A percentile compares a stretch with the other conserved stretches of the same genome.
phyloP scores from a whole-genome alignment of 2,797 vertebrate species.

The Carapus acus region DNA sequence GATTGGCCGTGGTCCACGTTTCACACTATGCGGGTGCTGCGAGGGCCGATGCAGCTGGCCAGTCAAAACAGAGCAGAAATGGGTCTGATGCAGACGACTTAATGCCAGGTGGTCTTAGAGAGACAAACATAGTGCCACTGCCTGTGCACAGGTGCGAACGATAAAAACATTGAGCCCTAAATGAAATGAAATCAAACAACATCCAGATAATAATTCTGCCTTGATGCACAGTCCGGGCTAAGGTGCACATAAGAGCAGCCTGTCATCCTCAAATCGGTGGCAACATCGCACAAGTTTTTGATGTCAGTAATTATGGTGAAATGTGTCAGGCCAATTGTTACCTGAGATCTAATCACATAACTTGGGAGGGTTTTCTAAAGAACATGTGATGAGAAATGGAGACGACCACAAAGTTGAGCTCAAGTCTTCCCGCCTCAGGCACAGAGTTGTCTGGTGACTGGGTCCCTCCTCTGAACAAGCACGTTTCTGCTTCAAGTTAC shows the following conservation, averaged over 20 bases:
- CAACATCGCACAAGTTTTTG: constrained; percentile 5
- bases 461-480: constrained; percentile 41
- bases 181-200: too few relatives aligned
- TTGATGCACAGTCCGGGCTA: too few relatives aligned
- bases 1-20: not conserved
- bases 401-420: constrained; percentile 36
- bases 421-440: constrained; percentile 44
- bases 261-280: not conserved
- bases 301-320: constrained; percentile 24
- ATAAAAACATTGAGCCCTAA: not conserved
- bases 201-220: too few relatives aligned
- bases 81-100: too few relatives aligned
- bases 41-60: not conserved
- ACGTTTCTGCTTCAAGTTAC: constrained; percentile 55
- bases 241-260: constrained; percentile 26
- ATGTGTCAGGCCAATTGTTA: constrained; percentile 36
- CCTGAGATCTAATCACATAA: constrained; percentile 46
- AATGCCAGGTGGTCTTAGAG: not conserved
- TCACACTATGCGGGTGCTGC: not conserved
- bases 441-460: constrained; percentile 23
- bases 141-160: not conserved
- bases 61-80: not conserved
- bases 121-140: not conserved
- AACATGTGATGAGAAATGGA: constrained; percentile 25
- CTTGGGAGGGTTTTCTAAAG: constrained; percentile 46